Evolutionary conservation across 2,888 invertebrate species (phyloP).

Genomic region (Bembecia ichneumoniformis): DNA sequence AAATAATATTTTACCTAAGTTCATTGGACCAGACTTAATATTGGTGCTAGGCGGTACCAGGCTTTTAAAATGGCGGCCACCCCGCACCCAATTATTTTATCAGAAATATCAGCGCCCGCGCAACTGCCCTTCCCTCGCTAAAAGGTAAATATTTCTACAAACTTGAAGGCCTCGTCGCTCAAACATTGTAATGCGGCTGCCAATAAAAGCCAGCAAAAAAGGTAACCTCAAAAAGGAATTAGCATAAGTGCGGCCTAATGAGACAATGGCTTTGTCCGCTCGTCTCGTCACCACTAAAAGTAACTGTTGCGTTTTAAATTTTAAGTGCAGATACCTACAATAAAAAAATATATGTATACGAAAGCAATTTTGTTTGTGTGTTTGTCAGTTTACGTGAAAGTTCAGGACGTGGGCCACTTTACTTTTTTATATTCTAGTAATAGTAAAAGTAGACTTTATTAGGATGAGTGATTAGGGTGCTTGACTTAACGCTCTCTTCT

Average conservation of each 20-base stretch:
- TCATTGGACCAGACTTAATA: constrained; percentile 33
- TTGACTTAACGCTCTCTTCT: too few species aligned
- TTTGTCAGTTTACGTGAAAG: too few species aligned
- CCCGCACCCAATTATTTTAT: constrained; percentile 46
- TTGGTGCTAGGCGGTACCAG: constrained; percentile 43
- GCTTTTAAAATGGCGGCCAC: constrained; percentile 31
- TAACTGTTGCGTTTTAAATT: constrained; percentile 28
- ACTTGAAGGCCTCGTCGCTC: not conserved
- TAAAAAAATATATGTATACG: too few species aligned
- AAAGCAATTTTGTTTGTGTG: too few species aligned
- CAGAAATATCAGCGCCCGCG: constrained; percentile 36
- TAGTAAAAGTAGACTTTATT: too few species aligned
- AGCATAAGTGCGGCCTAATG: constrained; percentile 59
- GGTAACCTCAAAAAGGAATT: constrained; percentile 59
- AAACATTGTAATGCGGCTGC: constrained; percentile 31
- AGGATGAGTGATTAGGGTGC: too few species aligned
- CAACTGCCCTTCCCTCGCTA: constrained; percentile 13
- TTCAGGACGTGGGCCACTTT: too few species aligned
- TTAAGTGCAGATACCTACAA: too few species aligned
- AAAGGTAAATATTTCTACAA: not conserved
- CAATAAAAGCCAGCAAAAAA: constrained; percentile 45
- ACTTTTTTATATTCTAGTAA: too few species aligned
- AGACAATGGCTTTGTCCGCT: constrained; percentile 68
- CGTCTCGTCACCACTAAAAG: constrained; percentile 35
- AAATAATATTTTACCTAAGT: constrained; percentile 1